These are phyloP conservation scores for Phaedon cochleariae DNA, from an alignment of 2,888 invertebrate species.

Conservation along the genomic window DNA sequence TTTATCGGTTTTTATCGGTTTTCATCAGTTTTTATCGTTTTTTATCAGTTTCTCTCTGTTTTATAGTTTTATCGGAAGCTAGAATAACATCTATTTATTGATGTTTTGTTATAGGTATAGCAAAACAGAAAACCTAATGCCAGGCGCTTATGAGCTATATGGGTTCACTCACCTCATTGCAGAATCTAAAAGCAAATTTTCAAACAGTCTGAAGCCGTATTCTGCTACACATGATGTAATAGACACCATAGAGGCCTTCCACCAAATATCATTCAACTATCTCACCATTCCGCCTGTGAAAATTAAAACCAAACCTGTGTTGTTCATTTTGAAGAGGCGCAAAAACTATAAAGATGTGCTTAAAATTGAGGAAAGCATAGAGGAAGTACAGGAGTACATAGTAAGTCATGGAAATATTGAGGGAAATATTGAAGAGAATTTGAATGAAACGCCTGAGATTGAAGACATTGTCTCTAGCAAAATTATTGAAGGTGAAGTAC, in stretches of 20 bases:
- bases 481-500: neutral
- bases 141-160: constrained; percentile 72
- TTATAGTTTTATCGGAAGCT: too few relatives aligned
- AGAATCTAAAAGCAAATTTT: constrained; percentile 85
- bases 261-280: constrained; percentile 82
- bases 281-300: constrained; percentile 79
- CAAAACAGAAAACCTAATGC: constrained; percentile 79
- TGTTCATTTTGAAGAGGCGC: constrained; percentile 80
- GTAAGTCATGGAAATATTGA: constrained; percentile 18
- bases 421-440: constrained; percentile 1
- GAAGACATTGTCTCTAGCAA: too few relatives aligned
- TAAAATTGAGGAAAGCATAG: constrained; percentile 43
- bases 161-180: constrained; percentile 81
- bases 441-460: too few relatives aligned
- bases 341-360: constrained; percentile 66
- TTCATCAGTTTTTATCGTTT: too few relatives aligned
- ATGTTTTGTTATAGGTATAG: constrained; percentile 81
- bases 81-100: too few relatives aligned
- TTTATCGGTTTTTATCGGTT: too few relatives aligned
- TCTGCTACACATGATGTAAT: constrained; percentile 77
- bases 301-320: constrained; percentile 83
- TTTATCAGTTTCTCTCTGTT: too few relatives aligned
- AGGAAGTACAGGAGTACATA: constrained; percentile 7
- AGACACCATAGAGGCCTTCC: constrained; percentile 83
- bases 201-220: constrained; percentile 75